phyloP scores from a whole-genome alignment of 2,888 invertebrate species.

The Athalia circularis region DNA sequence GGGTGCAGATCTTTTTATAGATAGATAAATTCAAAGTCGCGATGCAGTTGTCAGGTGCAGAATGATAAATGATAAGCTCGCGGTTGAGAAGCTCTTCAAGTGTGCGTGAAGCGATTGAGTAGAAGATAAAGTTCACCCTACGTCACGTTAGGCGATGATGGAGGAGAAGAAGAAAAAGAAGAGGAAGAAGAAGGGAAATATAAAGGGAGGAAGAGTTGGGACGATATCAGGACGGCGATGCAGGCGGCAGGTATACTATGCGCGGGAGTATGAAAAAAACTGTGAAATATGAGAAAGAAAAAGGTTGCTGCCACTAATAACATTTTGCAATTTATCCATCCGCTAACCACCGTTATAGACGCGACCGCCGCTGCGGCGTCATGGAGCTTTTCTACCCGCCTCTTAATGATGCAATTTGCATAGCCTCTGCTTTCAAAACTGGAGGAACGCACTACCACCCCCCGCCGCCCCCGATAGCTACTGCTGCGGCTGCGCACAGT shows the following conservation, averaged over 20 bases:
- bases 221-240: too few species aligned
- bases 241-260: too few species aligned
- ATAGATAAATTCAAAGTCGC: slow-evolving; percentile 16
- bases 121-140: neutral
- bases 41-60: slow-evolving; percentile 24
- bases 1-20: neutral
- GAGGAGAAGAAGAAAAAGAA: neutral
- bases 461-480: too few species aligned
- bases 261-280: neutral
- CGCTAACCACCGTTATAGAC: slow-evolving; percentile 25
- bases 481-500: neutral
- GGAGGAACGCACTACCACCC: neutral
- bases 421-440: neutral
- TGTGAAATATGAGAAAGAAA: slow-evolving; percentile 27
- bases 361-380: slow-evolving; percentile 7
- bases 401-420: slow-evolving; percentile 41
- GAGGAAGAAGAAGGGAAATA: neutral
- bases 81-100: neutral
- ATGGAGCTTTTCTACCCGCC: slow-evolving; percentile 15
- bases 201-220: neutral
- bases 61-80: slow-evolving; percentile 25
- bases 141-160: neutral
- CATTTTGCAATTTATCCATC: slow-evolving; percentile 38
- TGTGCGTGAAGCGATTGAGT: slow-evolving; percentile 17
- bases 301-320: slow-evolving; percentile 32